Evolutionary conservation across 1,140 invertebrate species (phyloP).

Genomic region (Drosophila nebulosa): DNA sequence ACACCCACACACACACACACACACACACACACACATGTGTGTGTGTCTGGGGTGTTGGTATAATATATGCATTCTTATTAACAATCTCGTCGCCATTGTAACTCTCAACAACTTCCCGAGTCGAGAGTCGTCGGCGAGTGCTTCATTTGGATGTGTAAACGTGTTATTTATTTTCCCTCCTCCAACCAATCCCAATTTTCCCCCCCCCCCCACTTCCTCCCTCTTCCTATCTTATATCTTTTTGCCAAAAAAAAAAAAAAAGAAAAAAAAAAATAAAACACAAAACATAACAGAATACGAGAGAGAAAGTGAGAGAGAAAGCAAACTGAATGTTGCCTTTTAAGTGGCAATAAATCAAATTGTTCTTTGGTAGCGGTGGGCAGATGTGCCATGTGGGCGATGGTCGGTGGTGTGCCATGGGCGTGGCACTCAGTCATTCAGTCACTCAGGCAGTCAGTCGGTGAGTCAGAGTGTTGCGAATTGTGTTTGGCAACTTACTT

Average conservation of each 20-base stretch:
- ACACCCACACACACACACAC: neutral
- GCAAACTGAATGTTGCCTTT: slow-evolving; percentile 75
- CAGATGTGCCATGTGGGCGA: neutral
- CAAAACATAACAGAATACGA: neutral
- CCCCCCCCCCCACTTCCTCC: too few species aligned
- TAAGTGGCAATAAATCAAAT: slow-evolving; percentile 79
- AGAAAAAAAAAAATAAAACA: neutral
- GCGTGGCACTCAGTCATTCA: neutral
- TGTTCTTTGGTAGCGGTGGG: slow-evolving; percentile 33
- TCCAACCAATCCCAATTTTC: neutral
- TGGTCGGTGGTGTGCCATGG: neutral
- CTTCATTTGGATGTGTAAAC: slow-evolving; percentile 77
- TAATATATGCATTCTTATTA: slow-evolving; percentile 79
- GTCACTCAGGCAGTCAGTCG: slow-evolving; percentile 10
- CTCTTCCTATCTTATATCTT: neutral
- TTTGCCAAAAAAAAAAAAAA: neutral
- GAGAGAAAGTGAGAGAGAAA: slow-evolving; percentile 21
- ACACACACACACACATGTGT: neutral
- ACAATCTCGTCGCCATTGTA: slow-evolving; percentile 71
- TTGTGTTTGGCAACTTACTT: slow-evolving; percentile 55
- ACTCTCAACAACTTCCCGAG: slow-evolving; percentile 50
- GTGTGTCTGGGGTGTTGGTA: slow-evolving; percentile 50
- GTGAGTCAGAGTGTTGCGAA: slow-evolving; percentile 35
- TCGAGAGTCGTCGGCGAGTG: slow-evolving; percentile 26
- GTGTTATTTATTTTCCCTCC: slow-evolving; percentile 70